Percentiles rank a stretch among this genome's conserved stretches.
These are phyloP conservation scores for Okapia johnstoni DNA, from an alignment of 2,113 vertebrate genomes.

Conservation along the genomic window DNA sequence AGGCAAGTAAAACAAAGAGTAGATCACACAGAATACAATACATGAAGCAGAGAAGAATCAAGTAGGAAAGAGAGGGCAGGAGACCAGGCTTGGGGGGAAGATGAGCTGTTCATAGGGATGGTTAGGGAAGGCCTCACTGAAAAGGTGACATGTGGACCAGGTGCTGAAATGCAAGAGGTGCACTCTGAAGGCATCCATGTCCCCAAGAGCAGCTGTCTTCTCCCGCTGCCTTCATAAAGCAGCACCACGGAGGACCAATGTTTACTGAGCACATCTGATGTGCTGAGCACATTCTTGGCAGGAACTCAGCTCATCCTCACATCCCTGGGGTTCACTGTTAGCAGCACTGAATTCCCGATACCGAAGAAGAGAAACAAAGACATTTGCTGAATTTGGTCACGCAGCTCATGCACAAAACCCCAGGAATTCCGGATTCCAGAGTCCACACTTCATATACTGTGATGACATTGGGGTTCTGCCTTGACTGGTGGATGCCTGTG, in stretches of 20 bases:
- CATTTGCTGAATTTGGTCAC: background rate
- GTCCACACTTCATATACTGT: background rate
- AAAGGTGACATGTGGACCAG: background rate
- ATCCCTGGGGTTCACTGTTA: background rate
- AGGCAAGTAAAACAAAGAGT: background rate
- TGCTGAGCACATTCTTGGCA: background rate
- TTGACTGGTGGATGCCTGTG: too few relatives aligned
- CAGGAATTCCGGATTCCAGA: background rate
- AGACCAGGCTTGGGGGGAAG: background rate
- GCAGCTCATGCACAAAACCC: background rate
- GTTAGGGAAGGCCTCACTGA: background rate
- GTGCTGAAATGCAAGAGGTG: background rate
- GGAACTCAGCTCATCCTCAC: background rate
- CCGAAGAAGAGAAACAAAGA: background rate
- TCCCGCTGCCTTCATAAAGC: background rate
- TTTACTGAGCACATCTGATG: background rate
- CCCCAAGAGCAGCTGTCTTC: background rate
- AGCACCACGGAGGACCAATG: background rate
- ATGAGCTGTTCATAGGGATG: background rate
- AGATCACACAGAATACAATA: too few relatives aligned
- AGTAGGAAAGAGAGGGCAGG: background rate
- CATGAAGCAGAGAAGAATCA: background rate
- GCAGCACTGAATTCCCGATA: background rate
- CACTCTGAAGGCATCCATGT: fast-evolving
- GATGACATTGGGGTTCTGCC: background rate